Conservation (phyloP, 2,797 vertebrate species). For the Threskiornis aethiopicus region DNA sequence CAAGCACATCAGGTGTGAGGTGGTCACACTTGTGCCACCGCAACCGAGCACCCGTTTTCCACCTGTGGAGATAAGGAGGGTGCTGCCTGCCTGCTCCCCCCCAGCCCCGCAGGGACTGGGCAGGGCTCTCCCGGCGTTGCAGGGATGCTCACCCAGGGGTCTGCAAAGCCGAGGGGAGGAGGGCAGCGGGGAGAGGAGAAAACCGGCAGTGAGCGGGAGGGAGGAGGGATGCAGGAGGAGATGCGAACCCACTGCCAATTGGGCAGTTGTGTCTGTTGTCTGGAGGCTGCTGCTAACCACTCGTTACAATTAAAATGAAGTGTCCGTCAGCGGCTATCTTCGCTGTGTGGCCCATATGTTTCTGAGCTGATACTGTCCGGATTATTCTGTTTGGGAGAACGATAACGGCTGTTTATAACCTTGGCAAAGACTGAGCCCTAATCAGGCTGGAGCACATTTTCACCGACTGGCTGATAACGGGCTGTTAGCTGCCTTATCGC, state of each 20-base stretch:
- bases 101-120: rapidly evolving
- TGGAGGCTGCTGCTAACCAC: constrained; percentile 82
- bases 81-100: rapidly evolving
- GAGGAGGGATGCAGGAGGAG: constrained; percentile 32
- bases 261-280: constrained; percentile 75
- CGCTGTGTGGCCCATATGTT: constrained; percentile 97
- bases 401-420: constrained; percentile 99
- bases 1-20: neutral
- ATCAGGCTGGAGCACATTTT: constrained; percentile 99
- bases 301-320: constrained; percentile 93
- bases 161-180: neutral
- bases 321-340: constrained; percentile 93
- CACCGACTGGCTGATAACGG: constrained; percentile 93
- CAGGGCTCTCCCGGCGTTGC: neutral
- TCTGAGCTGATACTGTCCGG: constrained; percentile 94
- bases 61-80: neutral
- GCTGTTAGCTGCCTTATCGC: constrained; percentile 94
- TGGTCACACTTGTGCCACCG: rapidly evolving
- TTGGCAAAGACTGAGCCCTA: constrained; percentile 96
- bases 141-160: neutral
- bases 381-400: constrained; percentile 94
- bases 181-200: neutral
- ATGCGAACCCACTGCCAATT: constrained; percentile 64
- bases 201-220: neutral
- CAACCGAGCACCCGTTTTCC: rapidly evolving